Evolutionary conservation across 2,797 vertebrate species (phyloP).

Genomic region (Lacerta viridis): DNA sequence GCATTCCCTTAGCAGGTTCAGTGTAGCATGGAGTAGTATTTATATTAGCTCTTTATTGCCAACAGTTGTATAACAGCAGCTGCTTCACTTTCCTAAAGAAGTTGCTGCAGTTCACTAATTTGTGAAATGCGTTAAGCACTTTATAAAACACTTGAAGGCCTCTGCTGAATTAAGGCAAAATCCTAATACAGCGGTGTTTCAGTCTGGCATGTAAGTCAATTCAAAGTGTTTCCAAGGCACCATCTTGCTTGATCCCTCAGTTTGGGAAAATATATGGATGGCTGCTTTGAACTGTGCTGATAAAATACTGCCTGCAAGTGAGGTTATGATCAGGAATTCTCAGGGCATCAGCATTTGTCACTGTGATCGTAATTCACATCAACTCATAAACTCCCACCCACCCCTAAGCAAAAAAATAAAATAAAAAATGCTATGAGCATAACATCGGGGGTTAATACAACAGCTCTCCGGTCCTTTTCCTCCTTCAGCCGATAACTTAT

Average conservation of each 20-base stretch:
- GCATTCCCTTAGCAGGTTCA: conserved; percentile 40
- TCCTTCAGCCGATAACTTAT: conserved; percentile 76
- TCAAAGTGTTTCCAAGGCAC: conserved; percentile 44
- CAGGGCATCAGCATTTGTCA: conserved; percentile 58
- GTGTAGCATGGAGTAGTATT: conserved; percentile 35
- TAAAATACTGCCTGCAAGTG: conserved; percentile 63
- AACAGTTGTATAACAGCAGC: conserved; percentile 32
- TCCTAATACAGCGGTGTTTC: conserved; percentile 57
- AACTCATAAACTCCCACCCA: conserved; percentile 69
- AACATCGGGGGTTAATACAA: conserved; percentile 79
- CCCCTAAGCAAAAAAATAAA: too few species aligned
- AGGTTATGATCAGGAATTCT: conserved; percentile 68
- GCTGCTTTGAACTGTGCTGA: conserved; percentile 64
- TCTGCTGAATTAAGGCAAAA: conserved; percentile 43
- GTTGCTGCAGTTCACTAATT: fast-evolving
- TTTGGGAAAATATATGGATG: conserved; percentile 66
- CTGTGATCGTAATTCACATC: conserved; percentile 68
- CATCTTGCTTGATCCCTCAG: conserved; percentile 58
- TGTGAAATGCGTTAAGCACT: conserved; percentile 33
- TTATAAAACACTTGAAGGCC: conserved; percentile 30
- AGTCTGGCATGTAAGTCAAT: conserved; percentile 48
- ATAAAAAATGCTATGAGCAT: conserved; percentile 62
- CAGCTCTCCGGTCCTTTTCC: conserved; percentile 68
- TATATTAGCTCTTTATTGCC: conserved; percentile 29
- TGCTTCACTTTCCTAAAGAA: background rate